Percentiles rank a stretch among this genome's conserved stretches.
phyloP scores from a whole-genome alignment of 2,113 vertebrate genomes.

The Halcyon senegalensis region DNA sequence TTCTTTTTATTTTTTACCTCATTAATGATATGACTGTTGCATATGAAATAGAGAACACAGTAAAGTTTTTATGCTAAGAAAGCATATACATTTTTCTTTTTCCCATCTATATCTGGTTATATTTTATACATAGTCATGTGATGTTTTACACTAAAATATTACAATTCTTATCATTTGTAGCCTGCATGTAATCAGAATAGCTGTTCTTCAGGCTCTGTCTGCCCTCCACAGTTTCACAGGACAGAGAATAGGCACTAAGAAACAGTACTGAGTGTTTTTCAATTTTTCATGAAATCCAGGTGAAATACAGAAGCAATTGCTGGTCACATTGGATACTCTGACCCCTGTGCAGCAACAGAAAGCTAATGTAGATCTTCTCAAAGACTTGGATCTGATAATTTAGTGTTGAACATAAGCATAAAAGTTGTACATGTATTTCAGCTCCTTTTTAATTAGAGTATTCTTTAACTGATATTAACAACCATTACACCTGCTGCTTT shows the following conservation, averaged over 20 bases:
- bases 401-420: not conserved
- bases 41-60: not conserved
- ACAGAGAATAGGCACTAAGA: not conserved
- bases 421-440: not conserved
- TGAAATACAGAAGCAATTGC: not conserved
- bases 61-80: not conserved
- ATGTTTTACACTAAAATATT: not conserved
- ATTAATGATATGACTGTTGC: not conserved
- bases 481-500: conserved; percentile 22
- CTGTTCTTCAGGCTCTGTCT: not conserved
- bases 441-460: not conserved
- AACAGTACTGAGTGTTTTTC: not conserved
- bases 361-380: not conserved
- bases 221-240: not conserved
- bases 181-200: not conserved
- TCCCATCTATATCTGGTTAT: not conserved
- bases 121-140: not conserved
- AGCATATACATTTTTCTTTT: not conserved
- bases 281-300: not conserved
- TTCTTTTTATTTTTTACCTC: not conserved
- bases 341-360: not conserved
- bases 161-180: not conserved
- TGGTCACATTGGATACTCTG: not conserved
- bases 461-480: not conserved
- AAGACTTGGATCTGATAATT: not conserved